Percentiles rank a stretch among this genome's conserved stretches.
These are phyloP conservation scores for Podarcis cretensis DNA, from an alignment of 2,113 vertebrate genomes.

Conservation along the genomic window DNA sequence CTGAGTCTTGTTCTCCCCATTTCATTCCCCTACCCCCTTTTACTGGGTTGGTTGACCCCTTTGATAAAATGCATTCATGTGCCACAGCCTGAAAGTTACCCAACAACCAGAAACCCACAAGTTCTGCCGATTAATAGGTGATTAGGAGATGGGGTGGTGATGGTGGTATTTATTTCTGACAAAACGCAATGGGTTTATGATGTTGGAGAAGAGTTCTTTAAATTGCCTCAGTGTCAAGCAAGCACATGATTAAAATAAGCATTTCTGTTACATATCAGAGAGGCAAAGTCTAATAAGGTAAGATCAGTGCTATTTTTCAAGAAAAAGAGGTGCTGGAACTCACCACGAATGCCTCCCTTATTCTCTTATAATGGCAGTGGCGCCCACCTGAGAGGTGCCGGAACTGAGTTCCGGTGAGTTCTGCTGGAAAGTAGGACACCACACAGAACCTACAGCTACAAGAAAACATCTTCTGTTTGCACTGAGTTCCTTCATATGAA, in stretches of 20 bases:
- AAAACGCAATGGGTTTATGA: not conserved
- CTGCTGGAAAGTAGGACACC: not conserved
- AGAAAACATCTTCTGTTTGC: not conserved
- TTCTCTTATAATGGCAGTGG: no score
- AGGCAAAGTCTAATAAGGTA: not conserved
- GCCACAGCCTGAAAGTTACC: not conserved
- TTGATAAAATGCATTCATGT: not conserved
- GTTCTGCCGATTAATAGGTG: not conserved
- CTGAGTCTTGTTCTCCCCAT: not conserved
- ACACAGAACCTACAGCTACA: not conserved
- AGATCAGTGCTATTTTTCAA: no score
- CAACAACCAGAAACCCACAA: constrained; percentile 4
- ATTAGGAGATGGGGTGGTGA: not conserved
- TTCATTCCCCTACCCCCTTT: not conserved
- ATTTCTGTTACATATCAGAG: not conserved
- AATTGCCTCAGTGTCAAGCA: not conserved
- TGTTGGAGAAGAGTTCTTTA: not conserved
- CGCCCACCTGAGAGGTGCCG: no score
- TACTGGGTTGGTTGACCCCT: not conserved
- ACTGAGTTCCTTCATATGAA: not conserved
- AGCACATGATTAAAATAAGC: no score
- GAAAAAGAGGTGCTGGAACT: no score
- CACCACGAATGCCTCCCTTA: no score
- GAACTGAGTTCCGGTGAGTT: no score
- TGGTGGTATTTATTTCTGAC: constrained; percentile 1